phyloP scores from a whole-genome alignment of 2,113 vertebrate genomes.

The Solea senegalensis region DNA sequence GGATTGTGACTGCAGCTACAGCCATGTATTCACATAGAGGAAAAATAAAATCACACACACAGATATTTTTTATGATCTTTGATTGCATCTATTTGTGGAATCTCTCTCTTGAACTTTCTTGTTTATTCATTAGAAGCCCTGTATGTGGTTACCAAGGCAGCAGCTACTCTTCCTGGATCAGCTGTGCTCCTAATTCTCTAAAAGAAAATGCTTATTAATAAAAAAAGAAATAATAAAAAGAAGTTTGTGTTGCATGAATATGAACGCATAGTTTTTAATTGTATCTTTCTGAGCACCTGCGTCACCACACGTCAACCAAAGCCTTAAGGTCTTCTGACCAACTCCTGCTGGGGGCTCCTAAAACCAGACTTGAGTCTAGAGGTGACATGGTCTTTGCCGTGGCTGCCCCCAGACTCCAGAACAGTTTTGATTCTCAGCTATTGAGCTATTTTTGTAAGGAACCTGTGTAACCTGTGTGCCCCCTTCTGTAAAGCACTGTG shows the following conservation, averaged over 20 bases:
- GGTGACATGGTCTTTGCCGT: too few species aligned
- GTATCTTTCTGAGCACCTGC: too few species aligned
- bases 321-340: too few species aligned
- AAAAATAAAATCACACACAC: neutral
- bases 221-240: neutral
- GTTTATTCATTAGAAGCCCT: neutral
- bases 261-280: too few species aligned
- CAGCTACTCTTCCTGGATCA: slow-evolving; percentile 11
- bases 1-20: neutral
- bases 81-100: neutral
- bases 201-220: slow-evolving; percentile 3
- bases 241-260: neutral
- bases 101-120: neutral
- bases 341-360: too few species aligned
- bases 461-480: too few species aligned
- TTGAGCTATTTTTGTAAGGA: too few species aligned
- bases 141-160: slow-evolving; percentile 25
- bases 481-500: too few species aligned
- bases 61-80: neutral
- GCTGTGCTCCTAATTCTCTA: neutral
- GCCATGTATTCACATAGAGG: neutral
- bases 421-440: too few species aligned
- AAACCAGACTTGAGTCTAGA: too few species aligned
- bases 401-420: too few species aligned
- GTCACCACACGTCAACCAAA: too few species aligned